Evolutionary conservation across 1,140 invertebrate genomes (phyloP), one percentile per base, ranked within the genome.

Genomic region (Micrasema longulum): DNA sequence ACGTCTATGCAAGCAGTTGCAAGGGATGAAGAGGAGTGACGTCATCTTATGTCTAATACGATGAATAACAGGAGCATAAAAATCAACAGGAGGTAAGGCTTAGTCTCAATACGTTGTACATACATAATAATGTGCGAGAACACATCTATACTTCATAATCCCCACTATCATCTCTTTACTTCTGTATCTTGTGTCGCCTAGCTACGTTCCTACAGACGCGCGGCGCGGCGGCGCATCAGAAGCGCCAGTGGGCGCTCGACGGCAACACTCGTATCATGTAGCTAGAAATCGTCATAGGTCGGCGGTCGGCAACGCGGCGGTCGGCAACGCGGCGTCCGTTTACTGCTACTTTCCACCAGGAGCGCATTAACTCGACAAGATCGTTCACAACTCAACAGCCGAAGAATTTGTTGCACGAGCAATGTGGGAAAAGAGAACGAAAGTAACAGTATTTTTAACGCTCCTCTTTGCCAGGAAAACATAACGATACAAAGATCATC

Each of bases 21-120:
- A 50, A 72, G 70, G 74, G 71, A 75, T 75, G 74, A 75, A 75
- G 74, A 45, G 53, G 72, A 38, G 48, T 60, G 67, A 72, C 74
- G 74, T 75, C 74, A 72, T 69, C 50, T 47, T 50, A 69, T 50
- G 23, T 50, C 43, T 47, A 62, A 55, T 52, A 75, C 38, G 53
- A 75, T 75, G 74, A 62, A 47, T 72, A 75, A 45, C 66, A 72
- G 74, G 74, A 70, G 70, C 57, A 48, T 45, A 75, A 48, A 48
- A 70, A 26, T 22, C 9, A n/a, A 18, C 41, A 57, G 55, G 62
- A 75, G 74, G 74, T 75, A 65, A 65, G 52, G 9, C 41, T 31
- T 31, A 31, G 3, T 4, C 7, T 31, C 26, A 31, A 7, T 31
- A 4, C 7, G 2, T 31, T 31, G n/a, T 7, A 52, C 48, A 31